phyloP scores from a whole-genome alignment of 2,113 vertebrate species.

The Clarias batrachus region DNA sequence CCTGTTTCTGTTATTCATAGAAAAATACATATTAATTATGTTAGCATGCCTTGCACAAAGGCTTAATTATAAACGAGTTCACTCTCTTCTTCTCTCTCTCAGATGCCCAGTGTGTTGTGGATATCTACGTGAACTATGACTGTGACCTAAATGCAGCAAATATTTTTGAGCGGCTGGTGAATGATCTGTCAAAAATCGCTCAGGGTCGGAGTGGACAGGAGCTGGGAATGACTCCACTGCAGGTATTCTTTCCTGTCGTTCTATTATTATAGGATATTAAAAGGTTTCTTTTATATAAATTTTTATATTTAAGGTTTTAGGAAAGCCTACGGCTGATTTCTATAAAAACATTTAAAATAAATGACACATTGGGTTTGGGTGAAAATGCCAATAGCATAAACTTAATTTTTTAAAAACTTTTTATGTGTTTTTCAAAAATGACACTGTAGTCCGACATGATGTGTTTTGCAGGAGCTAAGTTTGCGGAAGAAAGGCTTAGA shows the following conservation, averaged over 20 bases:
- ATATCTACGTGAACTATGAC: conserved; percentile 98
- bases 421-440: background rate
- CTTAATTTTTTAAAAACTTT: too few species aligned
- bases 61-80: background rate
- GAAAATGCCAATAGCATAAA: background rate
- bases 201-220: conserved; percentile 95
- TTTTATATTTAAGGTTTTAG: background rate
- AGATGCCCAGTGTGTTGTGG: conserved; percentile 98
- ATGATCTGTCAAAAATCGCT: conserved; percentile 96
- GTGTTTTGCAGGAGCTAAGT: conserved; percentile 82
- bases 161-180: conserved; percentile 96
- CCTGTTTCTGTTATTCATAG: background rate
- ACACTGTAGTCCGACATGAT: background rate
- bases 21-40: conserved; percentile 24
- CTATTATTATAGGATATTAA: background rate
- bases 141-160: conserved; percentile 97
- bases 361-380: background rate
- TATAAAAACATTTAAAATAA: background rate
- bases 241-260: conserved; percentile 70
- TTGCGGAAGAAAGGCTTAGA: conserved; percentile 96
- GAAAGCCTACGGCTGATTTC: background rate
- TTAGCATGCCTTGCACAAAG: background rate
- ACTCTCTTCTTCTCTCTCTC: conserved; percentile 35
- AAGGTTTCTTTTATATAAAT: background rate
- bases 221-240: conserved; percentile 90